Conservation (phyloP, 2,797 vertebrate genomes). For the Telmatherina bonti region DNA sequence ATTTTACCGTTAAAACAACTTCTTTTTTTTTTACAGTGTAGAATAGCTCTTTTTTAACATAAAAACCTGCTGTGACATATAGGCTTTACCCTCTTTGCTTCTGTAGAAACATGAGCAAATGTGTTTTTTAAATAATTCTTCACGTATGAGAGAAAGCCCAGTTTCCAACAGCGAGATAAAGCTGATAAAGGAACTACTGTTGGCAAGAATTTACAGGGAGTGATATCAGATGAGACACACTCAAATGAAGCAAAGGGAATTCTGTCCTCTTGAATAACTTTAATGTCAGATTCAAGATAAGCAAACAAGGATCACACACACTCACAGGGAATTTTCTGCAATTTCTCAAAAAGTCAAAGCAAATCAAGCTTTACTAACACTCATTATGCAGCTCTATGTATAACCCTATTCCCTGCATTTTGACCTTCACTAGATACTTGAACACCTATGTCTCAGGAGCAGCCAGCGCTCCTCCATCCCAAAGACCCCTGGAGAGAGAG, state of each 20-base stretch:
- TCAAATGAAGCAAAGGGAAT: constrained; percentile 35
- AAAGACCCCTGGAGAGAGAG: constrained; percentile 37
- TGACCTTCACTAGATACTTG: constrained; percentile 20
- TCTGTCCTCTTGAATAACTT: constrained; percentile 39
- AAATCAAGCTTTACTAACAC: constrained; percentile 29
- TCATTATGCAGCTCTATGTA: constrained; percentile 17
- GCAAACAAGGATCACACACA: constrained; percentile 24
- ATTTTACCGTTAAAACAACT: no score
- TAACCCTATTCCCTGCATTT: constrained; percentile 19
- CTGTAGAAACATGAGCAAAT: constrained; percentile 25
- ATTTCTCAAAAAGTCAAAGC: constrained; percentile 32
- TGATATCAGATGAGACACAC: constrained; percentile 25
- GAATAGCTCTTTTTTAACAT: constrained; percentile 47
- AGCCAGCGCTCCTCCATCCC: constrained; percentile 39
- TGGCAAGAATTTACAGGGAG: constrained; percentile 35
- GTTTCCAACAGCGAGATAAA: constrained; percentile 17
- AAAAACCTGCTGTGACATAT: constrained; percentile 22
- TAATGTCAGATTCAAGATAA: constrained; percentile 41
- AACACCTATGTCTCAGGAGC: constrained; percentile 27
- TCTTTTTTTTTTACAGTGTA: no score
- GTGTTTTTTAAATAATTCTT: constrained; percentile 21
- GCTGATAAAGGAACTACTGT: constrained; percentile 24
- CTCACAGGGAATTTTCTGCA: constrained; percentile 27
- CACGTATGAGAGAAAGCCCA: constrained; percentile 20
- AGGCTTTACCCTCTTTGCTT: constrained; percentile 6